Evolutionary conservation across 2,113 vertebrate genomes (phyloP).

Genomic region (Tachysurus fulvidraco): DNA sequence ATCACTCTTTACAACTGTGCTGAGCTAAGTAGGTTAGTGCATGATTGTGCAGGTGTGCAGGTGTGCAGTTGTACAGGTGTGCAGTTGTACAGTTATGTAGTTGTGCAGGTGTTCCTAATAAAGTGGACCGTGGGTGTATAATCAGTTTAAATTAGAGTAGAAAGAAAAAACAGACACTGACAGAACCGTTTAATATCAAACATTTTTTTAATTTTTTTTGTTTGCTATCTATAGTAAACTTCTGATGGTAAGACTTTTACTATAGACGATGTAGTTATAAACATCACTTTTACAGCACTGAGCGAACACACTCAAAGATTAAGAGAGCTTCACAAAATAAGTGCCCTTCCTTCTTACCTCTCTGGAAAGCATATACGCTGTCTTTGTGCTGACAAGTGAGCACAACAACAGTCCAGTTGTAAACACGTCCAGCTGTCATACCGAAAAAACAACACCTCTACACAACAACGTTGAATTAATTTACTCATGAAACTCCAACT

Average conservation of each 20-base stretch:
- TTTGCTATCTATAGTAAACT: neutral
- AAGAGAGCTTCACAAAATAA: neutral
- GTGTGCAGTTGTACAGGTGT: too few relatives aligned
- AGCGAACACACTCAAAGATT: too few relatives aligned
- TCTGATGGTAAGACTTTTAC: neutral
- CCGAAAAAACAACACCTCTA: neutral
- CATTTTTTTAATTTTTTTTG: too few relatives aligned
- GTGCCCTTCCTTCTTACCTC: constrained; percentile 68
- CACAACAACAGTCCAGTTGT: constrained; percentile 80
- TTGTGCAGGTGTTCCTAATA: too few relatives aligned
- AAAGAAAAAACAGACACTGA: neutral
- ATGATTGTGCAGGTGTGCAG: too few relatives aligned
- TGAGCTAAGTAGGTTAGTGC: too few relatives aligned
- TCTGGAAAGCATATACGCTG: constrained; percentile 81
- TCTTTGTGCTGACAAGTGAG: constrained; percentile 86
- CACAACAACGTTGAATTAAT: too few relatives aligned
- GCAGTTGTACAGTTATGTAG: too few relatives aligned
- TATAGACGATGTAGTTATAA: neutral
- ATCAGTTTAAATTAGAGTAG: neutral
- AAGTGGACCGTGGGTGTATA: too few relatives aligned
- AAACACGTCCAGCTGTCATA: constrained; percentile 14
- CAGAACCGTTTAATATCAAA: neutral
- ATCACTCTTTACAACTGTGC: too few relatives aligned
- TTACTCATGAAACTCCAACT: neutral
- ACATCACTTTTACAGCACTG: neutral